Base-by-base conservation (phyloP, 2,113 vertebrate species). In the Romanogobio albipinnatus region DNA sequence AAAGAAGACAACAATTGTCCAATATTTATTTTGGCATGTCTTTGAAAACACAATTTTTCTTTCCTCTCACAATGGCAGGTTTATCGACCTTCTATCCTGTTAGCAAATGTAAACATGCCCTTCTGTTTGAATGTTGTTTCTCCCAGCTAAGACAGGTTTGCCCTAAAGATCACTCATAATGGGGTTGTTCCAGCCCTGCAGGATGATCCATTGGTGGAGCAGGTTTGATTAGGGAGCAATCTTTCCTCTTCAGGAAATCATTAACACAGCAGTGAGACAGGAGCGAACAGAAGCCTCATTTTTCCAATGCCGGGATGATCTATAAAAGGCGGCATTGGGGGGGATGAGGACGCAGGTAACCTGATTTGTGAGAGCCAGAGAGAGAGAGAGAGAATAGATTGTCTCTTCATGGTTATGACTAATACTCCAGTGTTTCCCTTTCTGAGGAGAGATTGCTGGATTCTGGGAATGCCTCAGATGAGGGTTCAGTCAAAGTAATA, bases 41-140 rank as follows among this genome's bases (percentile, higher is more conserved):
- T 88, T 89, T 51, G 83, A 51, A 88, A 73, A 84, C 61, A 6
- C 8, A 76, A 33, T 81, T 64, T 73, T 85, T 47, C 19, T 22
- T 71, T 39, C 36, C 47, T 76, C n/a, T 29, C 47, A 53, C n/a
- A 76, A 62, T 22, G 7, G 26, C 24, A 3, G 64, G 53, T 86
- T 91, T 89, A 90, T 92, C 47, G 74, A 89, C 74, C 79, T 36
- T 26, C 76, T 80, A 86, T 82, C 84, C 85, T 83, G 85, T 83
- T 84, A 19, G n/a, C 76, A 43, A 70, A 82, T 86, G 77, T 86
- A 70, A 91, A 86, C 84, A 87, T 77, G 19, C 36, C 39, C 36
- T 87, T 80, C 80, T 47, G n/a, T 64, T 81, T 78, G 49, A 85
- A 85, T 43, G 53, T 83, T 85, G 80, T 77, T 77, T 85, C 56